A percentile compares a stretch with the other conserved stretches of the same genome.
These are phyloP conservation scores for Heptranchias perlo DNA, from an alignment of 2,113 vertebrate genomes.

Conservation along the genomic window DNA sequence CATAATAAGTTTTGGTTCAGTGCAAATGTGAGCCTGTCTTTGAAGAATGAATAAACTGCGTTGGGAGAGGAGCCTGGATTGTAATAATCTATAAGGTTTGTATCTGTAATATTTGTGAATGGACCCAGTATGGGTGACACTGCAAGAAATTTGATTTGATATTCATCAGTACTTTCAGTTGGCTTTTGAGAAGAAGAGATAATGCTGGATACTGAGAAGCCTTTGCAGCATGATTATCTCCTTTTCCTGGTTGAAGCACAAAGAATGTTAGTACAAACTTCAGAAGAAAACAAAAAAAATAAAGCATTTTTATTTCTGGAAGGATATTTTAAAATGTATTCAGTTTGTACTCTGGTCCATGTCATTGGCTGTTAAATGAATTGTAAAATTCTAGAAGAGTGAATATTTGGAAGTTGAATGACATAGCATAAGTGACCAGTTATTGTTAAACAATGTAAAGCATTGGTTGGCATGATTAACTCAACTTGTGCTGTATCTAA, in stretches of 20 bases:
- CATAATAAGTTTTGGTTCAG: too few relatives aligned
- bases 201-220: background rate
- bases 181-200: too few relatives aligned
- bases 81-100: too few relatives aligned
- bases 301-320: background rate
- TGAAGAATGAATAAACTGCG: too few relatives aligned
- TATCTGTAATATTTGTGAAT: background rate
- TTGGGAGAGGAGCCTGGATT: too few relatives aligned
- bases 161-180: background rate
- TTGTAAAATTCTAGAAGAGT: background rate
- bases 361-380: background rate
- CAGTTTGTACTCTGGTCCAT: background rate
- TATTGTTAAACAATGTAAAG: background rate
- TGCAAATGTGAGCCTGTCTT: too few relatives aligned
- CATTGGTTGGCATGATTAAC: background rate
- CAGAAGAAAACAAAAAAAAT: background rate
- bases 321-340: background rate
- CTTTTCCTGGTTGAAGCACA: background rate
- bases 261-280: background rate
- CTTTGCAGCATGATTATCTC: background rate
- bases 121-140: background rate
- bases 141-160: background rate
- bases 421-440: too few relatives aligned
- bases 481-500: background rate
- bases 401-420: background rate